Conservation (phyloP, 37 sponge, comb jelly and placozoan species). For the Crambe crambe region DNA sequence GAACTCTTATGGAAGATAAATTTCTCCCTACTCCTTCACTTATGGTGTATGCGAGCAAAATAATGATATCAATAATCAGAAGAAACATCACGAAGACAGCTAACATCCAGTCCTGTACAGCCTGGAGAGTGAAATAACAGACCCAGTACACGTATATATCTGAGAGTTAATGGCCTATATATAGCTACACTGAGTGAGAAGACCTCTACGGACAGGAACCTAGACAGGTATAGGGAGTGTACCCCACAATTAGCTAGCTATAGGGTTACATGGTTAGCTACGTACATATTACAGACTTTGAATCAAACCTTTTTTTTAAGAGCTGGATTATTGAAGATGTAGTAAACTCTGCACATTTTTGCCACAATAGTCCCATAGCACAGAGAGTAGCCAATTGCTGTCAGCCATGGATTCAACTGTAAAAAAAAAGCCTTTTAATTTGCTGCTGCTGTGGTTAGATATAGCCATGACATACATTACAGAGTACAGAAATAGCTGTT, state of each 20-base stretch:
- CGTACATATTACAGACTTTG: too few relatives aligned
- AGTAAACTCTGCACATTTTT: slow-evolving; percentile 54
- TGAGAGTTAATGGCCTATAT: too few relatives aligned
- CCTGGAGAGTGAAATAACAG: too few relatives aligned
- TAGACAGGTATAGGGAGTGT: too few relatives aligned
- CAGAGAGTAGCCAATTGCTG: slow-evolving; percentile 51
- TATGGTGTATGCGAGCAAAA: slow-evolving; percentile 12
- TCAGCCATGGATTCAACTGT: slow-evolving; percentile 30
- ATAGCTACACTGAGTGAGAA: too few relatives aligned
- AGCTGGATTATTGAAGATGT: slow-evolving; percentile 52
- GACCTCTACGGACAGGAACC: too few relatives aligned
- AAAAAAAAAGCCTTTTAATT: too few relatives aligned
- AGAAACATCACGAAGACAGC: slow-evolving; percentile 17
- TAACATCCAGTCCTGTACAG: slow-evolving; percentile 39
- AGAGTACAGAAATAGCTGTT: slow-evolving; percentile 8
- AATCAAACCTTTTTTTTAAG: slow-evolving; percentile 11
- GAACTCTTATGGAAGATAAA: background rate
- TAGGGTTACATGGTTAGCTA: too few relatives aligned
- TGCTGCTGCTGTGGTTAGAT: slow-evolving; percentile 27
- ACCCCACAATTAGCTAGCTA: too few relatives aligned
- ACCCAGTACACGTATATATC: too few relatives aligned
- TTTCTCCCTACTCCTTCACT: background rate
- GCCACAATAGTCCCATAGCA: slow-evolving; percentile 47
- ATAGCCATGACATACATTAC: slow-evolving; percentile 28
- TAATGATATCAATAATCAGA: slow-evolving; percentile 34